These are phyloP conservation scores for Bombus sylvicola DNA, from an alignment of 1,140 invertebrate species.

Conservation along the genomic window DNA sequence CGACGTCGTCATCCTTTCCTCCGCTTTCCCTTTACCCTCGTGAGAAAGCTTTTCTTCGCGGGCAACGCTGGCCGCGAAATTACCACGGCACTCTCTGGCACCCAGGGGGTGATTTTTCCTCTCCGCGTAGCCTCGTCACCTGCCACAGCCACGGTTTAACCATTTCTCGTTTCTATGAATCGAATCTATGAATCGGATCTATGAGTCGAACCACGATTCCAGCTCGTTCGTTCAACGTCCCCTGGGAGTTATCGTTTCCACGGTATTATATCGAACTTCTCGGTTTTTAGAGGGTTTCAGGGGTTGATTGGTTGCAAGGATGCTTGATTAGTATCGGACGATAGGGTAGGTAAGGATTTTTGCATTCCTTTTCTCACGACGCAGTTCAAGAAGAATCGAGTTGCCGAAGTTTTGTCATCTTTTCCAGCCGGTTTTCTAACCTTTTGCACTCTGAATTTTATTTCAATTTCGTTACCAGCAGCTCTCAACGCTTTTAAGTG, in stretches of 20 bases:
- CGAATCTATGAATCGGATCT: conserved; percentile 24
- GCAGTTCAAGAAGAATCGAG: not conserved
- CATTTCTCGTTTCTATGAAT: conserved; percentile 14
- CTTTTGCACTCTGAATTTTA: too few species aligned
- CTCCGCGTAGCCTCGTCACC: not conserved
- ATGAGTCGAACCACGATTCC: not conserved
- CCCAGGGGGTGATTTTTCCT: conserved; percentile 27
- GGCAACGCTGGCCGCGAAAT: not conserved
- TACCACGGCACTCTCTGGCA: not conserved
- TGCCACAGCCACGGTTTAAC: not conserved
- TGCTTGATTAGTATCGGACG: not conserved
- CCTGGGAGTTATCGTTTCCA: not conserved
- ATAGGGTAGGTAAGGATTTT: not conserved
- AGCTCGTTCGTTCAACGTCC: not conserved
- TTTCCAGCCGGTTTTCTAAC: too few species aligned
- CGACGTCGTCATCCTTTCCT: conserved; percentile 42
- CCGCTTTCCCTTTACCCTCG: not conserved
- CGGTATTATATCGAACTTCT: not conserved
- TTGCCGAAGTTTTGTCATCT: too few species aligned
- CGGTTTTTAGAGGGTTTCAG: not conserved
- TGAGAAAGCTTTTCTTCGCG: not conserved
- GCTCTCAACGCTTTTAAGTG: too few species aligned
- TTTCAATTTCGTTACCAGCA: too few species aligned
- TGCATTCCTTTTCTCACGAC: not conserved
- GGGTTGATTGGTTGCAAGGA: not conserved